Percentiles rank a stretch among this genome's conserved stretches.
Evolutionary conservation across 1,140 invertebrate genomes (phyloP).

Genomic region (Phymorhynchus buccinoides): DNA sequence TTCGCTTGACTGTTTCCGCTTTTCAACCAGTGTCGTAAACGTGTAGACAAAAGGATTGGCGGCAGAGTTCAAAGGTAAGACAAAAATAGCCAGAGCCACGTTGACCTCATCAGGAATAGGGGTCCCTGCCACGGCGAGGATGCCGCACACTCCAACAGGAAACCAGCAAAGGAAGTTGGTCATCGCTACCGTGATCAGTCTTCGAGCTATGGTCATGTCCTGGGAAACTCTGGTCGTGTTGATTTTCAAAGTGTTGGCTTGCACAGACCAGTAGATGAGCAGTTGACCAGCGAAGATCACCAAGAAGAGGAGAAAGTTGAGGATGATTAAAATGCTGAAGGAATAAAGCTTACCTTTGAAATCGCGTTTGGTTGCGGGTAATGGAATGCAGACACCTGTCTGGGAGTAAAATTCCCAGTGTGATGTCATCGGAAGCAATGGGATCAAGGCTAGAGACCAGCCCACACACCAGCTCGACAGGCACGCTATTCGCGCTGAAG

Average conservation of each 20-base stretch:
- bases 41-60: slow-evolving; percentile 57
- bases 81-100: slow-evolving; percentile 49
- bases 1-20: not conserved
- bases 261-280: slow-evolving; percentile 44
- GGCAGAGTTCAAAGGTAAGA: slow-evolving; percentile 52
- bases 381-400: slow-evolving; percentile 48
- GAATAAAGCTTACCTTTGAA: slow-evolving; percentile 47
- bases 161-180: slow-evolving; percentile 44
- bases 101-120: slow-evolving; percentile 45
- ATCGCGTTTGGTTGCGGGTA: slow-evolving; percentile 41
- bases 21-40: not conserved
- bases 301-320: slow-evolving; percentile 50
- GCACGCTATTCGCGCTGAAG: slow-evolving; percentile 15
- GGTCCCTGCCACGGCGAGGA: slow-evolving; percentile 44
- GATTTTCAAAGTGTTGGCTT: slow-evolving; percentile 14
- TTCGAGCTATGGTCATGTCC: slow-evolving; percentile 46
- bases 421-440: slow-evolving; percentile 22
- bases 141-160: slow-evolving; percentile 23
- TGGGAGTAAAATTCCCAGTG: slow-evolving; percentile 49
- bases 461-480: slow-evolving; percentile 34
- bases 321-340: slow-evolving; percentile 45
- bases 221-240: not conserved
- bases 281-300: slow-evolving; percentile 46
- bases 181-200: slow-evolving; percentile 41
- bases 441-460: slow-evolving; percentile 31